These are phyloP conservation scores for Drosophila mayaguana DNA, from an alignment of 2,888 invertebrate species.

Conservation along the genomic window DNA sequence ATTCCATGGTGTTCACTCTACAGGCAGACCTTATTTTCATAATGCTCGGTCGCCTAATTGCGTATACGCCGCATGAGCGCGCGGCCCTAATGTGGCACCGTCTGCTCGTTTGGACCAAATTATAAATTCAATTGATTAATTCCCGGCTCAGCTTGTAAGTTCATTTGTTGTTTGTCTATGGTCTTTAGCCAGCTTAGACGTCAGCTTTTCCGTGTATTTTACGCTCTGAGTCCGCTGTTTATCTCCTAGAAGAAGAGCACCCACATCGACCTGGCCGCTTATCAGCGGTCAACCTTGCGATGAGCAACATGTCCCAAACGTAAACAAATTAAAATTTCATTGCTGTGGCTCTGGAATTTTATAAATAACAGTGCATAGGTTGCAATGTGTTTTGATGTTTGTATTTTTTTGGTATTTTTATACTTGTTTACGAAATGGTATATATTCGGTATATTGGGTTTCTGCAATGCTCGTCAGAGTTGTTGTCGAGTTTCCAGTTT, in stretches of 20 bases:
- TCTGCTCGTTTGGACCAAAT: conserved; percentile 52
- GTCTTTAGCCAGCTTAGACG: background rate
- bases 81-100: conserved; percentile 4
- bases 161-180: conserved; percentile 23
- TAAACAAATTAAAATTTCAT: conserved; percentile 69
- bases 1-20: conserved; percentile 22
- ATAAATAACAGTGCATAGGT: conserved; percentile 20
- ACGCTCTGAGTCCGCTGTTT: background rate
- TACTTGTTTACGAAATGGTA: background rate
- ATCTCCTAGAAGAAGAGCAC: conserved; percentile 37
- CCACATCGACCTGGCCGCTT: conserved; percentile 59
- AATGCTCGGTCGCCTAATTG: conserved; percentile 69
- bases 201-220: background rate
- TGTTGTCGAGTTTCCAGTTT: too few species aligned
- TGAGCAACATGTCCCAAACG: conserved; percentile 30
- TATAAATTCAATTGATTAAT: conserved; percentile 73
- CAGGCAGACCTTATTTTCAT: conserved; percentile 57
- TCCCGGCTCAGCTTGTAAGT: conserved; percentile 40
- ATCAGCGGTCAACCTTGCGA: conserved; percentile 38
- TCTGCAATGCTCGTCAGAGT: background rate
- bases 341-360: conserved; percentile 36
- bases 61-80: conserved; percentile 71
- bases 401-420: background rate
- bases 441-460: background rate
- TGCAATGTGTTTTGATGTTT: conserved; percentile 13